These are phyloP conservation scores for Menidia menidia DNA, from an alignment of 2,797 vertebrate species.

Conservation along the genomic window DNA sequence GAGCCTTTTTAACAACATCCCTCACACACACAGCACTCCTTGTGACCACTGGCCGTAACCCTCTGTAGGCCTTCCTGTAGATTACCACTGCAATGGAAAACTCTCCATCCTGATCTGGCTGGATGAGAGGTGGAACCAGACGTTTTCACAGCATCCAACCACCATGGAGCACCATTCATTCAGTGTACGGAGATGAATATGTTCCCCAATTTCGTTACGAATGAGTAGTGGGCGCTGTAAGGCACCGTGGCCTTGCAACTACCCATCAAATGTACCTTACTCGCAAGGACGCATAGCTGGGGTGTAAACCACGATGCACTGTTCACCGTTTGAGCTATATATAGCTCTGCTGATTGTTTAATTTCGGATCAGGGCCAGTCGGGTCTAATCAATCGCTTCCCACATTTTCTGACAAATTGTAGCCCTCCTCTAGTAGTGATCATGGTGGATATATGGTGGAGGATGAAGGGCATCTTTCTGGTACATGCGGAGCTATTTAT, in stretches of 20 bases:
- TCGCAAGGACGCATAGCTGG: slow-evolving; percentile 11
- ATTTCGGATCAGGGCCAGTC: neutral
- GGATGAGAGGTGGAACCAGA: slow-evolving; percentile 5
- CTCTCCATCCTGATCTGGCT: slow-evolving; percentile 4
- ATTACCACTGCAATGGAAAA: slow-evolving; percentile 13
- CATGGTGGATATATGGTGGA: slow-evolving; percentile 26
- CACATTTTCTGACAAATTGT: slow-evolving; percentile 4
- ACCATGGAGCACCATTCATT: slow-evolving; percentile 5
- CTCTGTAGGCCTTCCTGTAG: slow-evolving; percentile 34
- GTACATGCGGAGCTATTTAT: neutral
- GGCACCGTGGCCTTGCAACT: slow-evolving; percentile 56
- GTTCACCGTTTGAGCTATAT: neutral
- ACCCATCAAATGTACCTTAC: slow-evolving; percentile 17
- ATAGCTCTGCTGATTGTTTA: neutral
- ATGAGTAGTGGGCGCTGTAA: slow-evolving; percentile 15
- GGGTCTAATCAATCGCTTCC: neutral
- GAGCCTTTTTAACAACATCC: slow-evolving; percentile 31
- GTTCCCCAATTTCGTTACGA: slow-evolving; percentile 13
- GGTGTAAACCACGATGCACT: slow-evolving; percentile 4
- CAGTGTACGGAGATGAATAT: slow-evolving; percentile 1
- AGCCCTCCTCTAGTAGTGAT: slow-evolving; percentile 18
- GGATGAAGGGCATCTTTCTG: slow-evolving; percentile 64
- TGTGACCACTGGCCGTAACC: slow-evolving; percentile 44
- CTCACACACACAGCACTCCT: slow-evolving; percentile 17
- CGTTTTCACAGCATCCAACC: slow-evolving; percentile 8